Percentiles rank a stretch among this genome's conserved stretches.
phyloP scores from a whole-genome alignment of 1,140 invertebrate genomes.

The Saxidomus purpurata region DNA sequence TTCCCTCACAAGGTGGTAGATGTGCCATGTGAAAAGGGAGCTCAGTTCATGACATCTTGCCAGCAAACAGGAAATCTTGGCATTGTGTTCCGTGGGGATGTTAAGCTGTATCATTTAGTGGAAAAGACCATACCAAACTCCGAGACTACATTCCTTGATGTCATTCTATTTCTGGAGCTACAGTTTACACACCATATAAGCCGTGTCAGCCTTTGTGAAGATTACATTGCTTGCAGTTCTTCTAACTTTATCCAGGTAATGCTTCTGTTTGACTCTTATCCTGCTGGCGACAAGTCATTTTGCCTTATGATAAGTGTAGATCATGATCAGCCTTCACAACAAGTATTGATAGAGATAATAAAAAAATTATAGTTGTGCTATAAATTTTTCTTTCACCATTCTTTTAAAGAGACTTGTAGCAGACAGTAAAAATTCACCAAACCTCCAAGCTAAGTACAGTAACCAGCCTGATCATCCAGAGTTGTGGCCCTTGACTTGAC shows the following conservation, averaged over 20 bases:
- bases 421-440: no score
- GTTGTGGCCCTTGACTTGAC: no score
- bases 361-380: no score
- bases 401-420: no score
- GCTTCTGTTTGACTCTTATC: no score
- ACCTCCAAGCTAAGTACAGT: no score
- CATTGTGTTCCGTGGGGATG: neutral
- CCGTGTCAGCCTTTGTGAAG: constrained; percentile 53
- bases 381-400: no score
- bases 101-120: constrained; percentile 55
- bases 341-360: no score
- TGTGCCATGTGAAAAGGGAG: constrained; percentile 43
- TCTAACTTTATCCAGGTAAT: constrained; percentile 45
- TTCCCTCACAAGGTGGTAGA: constrained; percentile 63
- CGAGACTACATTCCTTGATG: constrained; percentile 42
- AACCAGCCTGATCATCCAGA: no score
- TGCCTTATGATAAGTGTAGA: no score
- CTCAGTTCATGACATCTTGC: constrained; percentile 37
- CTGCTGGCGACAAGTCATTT: no score
- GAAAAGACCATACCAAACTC: constrained; percentile 65
- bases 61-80: constrained; percentile 60
- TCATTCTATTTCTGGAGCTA: constrained; percentile 46
- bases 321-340: no score
- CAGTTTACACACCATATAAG: constrained; percentile 21
- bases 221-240: constrained; percentile 42